phyloP scores from a whole-genome alignment of 2,797 vertebrate genomes.

The Denticeps clupeoides region DNA sequence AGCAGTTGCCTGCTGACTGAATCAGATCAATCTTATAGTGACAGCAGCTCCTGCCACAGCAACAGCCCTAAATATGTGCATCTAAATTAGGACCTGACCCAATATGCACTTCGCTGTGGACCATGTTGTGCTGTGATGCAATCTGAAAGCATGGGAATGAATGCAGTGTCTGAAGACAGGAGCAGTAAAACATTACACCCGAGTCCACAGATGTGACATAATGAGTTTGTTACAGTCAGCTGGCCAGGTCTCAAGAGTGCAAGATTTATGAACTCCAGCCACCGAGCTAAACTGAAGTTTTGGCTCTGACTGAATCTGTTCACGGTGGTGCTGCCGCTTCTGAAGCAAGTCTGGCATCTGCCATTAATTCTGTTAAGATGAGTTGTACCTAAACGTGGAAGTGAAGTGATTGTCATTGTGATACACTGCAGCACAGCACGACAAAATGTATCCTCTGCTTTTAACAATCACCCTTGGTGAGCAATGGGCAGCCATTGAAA shows the following conservation, averaged over 20 bases:
- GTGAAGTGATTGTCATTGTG: no score
- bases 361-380: no score
- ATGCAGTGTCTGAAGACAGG: slow-evolving; percentile 26
- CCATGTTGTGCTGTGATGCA: slow-evolving; percentile 29
- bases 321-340: no score
- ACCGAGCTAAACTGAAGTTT: neutral
- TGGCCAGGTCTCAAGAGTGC: slow-evolving; percentile 4
- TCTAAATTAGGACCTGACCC: slow-evolving; percentile 56
- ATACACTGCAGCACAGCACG: no score
- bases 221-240: slow-evolving; percentile 10
- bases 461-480: no score
- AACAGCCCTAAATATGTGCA: slow-evolving; percentile 42
- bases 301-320: neutral
- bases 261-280: neutral
- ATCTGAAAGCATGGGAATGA: slow-evolving; percentile 19
- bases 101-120: slow-evolving; percentile 44
- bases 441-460: no score
- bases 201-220: neutral
- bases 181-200: slow-evolving; percentile 19
- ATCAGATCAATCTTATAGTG: slow-evolving; percentile 59
- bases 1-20: slow-evolving; percentile 26
- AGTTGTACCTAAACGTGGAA: no score
- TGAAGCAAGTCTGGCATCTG: no score
- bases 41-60: slow-evolving; percentile 48
- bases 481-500: no score